Percentiles rank a stretch among this genome's conserved stretches.
Evolutionary conservation across 2,797 vertebrate genomes (phyloP).

Genomic region (Phalloptychus januarius): DNA sequence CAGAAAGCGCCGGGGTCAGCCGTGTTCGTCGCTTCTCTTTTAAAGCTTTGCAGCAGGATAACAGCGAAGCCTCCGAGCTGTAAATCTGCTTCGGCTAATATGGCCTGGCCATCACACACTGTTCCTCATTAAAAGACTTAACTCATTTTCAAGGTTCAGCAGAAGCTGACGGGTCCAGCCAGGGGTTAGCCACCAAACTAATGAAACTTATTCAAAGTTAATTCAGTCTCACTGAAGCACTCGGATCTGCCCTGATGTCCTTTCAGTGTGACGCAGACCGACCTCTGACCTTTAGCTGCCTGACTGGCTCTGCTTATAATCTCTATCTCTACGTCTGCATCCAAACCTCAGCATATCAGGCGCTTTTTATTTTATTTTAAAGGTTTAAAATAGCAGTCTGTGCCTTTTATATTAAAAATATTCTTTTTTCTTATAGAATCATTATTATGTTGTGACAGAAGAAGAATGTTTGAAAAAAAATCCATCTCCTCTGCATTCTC

Average conservation of each 20-base stretch:
- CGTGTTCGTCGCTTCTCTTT: conserved; percentile 44
- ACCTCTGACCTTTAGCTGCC: too few relatives aligned
- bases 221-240: background rate
- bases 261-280: too few relatives aligned
- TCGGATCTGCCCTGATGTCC: too few relatives aligned
- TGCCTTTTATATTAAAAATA: too few relatives aligned
- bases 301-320: too few relatives aligned
- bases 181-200: conserved; percentile 10
- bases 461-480: too few relatives aligned
- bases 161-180: conserved; percentile 28
- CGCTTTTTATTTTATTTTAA: background rate
- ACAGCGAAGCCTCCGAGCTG: conserved; percentile 20
- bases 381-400: background rate
- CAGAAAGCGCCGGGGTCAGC: conserved; percentile 28
- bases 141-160: conserved; percentile 38
- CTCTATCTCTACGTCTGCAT: background rate
- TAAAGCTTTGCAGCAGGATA: conserved; percentile 49
- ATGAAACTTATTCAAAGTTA: background rate
- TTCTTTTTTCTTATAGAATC: too few relatives aligned
- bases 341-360: background rate
- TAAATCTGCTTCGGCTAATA: conserved; percentile 40
- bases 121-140: conserved; percentile 41
- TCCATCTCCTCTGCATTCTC: too few relatives aligned
- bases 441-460: too few relatives aligned
- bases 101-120: conserved; percentile 40